Evolutionary conservation across 2,888 invertebrate species (phyloP), one percentile per base, ranked within the genome.

Genomic region (Tridacna gigas): DNA sequence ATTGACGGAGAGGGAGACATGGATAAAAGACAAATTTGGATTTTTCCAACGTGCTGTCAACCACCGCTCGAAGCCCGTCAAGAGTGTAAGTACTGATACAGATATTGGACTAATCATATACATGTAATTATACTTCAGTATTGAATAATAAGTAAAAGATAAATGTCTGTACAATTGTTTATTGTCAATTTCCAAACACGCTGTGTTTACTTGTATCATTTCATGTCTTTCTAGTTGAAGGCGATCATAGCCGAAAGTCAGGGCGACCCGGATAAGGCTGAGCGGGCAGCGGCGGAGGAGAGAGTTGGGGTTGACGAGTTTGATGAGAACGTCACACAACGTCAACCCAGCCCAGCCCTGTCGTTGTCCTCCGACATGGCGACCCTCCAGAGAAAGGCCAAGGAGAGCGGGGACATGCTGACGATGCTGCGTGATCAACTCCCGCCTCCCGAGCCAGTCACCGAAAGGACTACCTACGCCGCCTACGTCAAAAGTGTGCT

Each of bases 41-140:
- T 79, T 79, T 79, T 74, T 79, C 74, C 67, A 74, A 63, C 79
- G 73, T 79, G 63, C 79, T 74, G 74, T 79, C 79, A 79, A 74
- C 78, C 73, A 78, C 71, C 71, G 73, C 71, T 73, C 73, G 45
- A 78, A 71, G 78, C 73, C 78, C 60, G 71, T 78, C 78, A 78
- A 73, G 61, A 78, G 71, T 78, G 78, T 71, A 78, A 78, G 61
- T 78, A 78, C 73, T 78, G 63, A 73, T 78, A 71, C 60, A 77
- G 67, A 67, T 77, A 77, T 77, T 67, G 77, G 67, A 77, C 76
- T 76, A 65, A 76, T 76, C 76, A 76, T 76, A 65, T 76, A n/a
- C n/a, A n/a, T n/a, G n/a, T n/a, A 76, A 76, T 65, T 76, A 65
- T 76, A 76, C 76, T 76, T 76, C 66, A 76, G 47, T 65, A 76